Evolutionary conservation across 2,113 vertebrate genomes (phyloP), one percentile per base, ranked within the genome.

Genomic region (Apodemus speciosus): DNA sequence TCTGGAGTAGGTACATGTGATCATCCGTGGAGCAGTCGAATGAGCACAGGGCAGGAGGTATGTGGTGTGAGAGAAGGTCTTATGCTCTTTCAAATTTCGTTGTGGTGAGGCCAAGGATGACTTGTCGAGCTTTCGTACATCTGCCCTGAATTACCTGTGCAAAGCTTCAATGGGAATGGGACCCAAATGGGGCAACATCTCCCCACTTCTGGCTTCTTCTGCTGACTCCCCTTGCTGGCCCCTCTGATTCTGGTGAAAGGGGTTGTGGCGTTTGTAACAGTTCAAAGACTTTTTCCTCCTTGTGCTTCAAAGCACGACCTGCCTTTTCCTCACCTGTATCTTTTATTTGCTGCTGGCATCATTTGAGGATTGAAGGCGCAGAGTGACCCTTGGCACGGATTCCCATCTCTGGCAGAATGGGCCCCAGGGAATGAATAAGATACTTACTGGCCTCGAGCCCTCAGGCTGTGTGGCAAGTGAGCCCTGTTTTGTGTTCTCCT

Each of bases 221-320:
- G 30, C 81, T 21, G 60, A 68, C 88, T 90, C 56, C 53, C 15
- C 14, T 27, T 64, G 30, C 77, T 75, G 32, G 62, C 64, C 92
- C 62, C 75, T 77, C 20, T 46, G 35, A 92, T 87, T 66, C 14
- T 9, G 43, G 68, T 69, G 87, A 94, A 60, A 77, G 51, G 60
- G 60, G 89, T 38, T 93, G 53, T 92, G 83, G 58, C 66, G 2
- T 89, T 83, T 75, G 49, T 43, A 89, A 87, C 56, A 94, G 40
- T 96, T 97, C 90, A 93, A 95, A 95, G 85, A 80, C 40, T 68
- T 51, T 96, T 93, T 80, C 51, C 68, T 92, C 83, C 81, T 58
- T 64, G 62, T 27, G 91, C 92, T 88, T 97, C 93, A 96, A 95
- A 95, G 76, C 43, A 92, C 21, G 27, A 71, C 76, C 85, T 93